Evolutionary conservation across 2,888 invertebrate genomes (phyloP), one percentile per base, ranked within the genome.

Genomic region (Andrena chrysosceles): DNA sequence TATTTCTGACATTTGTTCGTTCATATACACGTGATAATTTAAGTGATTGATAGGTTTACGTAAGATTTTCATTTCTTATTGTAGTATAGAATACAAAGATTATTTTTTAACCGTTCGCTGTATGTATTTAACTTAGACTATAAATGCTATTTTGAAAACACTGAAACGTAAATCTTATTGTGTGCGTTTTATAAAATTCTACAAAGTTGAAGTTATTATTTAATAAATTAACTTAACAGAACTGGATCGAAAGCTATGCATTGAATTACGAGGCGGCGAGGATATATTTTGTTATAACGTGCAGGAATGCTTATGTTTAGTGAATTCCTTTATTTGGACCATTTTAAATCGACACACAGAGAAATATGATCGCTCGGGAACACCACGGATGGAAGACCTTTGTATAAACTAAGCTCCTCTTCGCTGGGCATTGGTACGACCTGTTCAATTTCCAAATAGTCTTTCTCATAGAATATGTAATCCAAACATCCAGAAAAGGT

Each of bases 331-430:
- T 82, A 85, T 82, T 89, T 77, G 49, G 81, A 92, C 95, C 95
- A 96, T 89, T 95, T 94, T 83, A 98, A 95, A 95, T 98, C 98
- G n/a, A 97, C 96, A 82, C 99, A 95, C 66, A 99, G 94, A 16
- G 99, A 97, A 84, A 99, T 95, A 94, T 99, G 99, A 94, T 99
- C 99, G 1, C 99, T 99, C 0, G 99, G 99, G 93, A 97, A 97
- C 2, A 97, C 96, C 66, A 97, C 95, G 89, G 98, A 99, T 0
- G 99, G 99, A 83, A 99, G 95, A 1, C 98, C 99, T 54, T 94
- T 95, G 90, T 98, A 95, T 72, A 96, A 94, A 72, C 94, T 95
- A 26, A 99, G 94, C 92, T 98, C 97, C 88, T 97, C 97, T 59
- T 96, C 95, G 64, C 96, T 96, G 0, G 99, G 98, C 89, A 98